Percentiles rank a stretch among this genome's conserved stretches.
Conservation (phyloP, 2,113 vertebrate species). For the Colossoma macropomum region DNA sequence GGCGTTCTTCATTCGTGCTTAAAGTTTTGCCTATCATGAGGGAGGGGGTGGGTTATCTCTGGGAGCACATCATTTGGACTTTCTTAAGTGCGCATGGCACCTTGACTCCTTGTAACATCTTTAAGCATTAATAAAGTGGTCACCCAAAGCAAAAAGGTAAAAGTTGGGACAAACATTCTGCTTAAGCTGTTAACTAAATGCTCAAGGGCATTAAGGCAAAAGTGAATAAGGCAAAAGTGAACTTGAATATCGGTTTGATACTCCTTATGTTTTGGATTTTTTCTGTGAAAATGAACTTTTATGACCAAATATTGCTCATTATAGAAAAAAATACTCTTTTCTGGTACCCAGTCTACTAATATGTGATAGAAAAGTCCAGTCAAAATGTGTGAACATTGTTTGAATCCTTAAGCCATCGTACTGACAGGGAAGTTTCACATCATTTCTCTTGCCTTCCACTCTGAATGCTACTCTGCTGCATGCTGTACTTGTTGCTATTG, state of each 20-base stretch:
- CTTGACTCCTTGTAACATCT: too few species aligned
- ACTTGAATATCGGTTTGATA: not conserved
- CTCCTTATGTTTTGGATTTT: too few species aligned
- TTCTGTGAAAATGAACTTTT: too few species aligned
- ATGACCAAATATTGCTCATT: too few species aligned
- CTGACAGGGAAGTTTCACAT: conserved; percentile 1
- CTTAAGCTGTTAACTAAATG: too few species aligned
- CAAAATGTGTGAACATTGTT: not conserved
- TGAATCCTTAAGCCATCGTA: not conserved
- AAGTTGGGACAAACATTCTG: too few species aligned
- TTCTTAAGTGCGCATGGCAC: not conserved
- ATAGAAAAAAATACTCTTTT: too few species aligned
- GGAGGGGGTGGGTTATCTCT: not conserved
- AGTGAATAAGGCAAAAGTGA: too few species aligned
- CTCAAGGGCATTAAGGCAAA: too few species aligned
- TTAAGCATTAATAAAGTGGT: too few species aligned
- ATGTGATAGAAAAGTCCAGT: not conserved
- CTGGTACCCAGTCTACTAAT: too few species aligned
- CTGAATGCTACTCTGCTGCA: conserved; percentile 25
- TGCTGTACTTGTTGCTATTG: conserved; percentile 12
- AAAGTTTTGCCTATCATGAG: not conserved
- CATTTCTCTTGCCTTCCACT: conserved; percentile 5
- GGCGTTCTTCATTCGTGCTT: not conserved
- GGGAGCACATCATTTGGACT: not conserved
- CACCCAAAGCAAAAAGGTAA: too few species aligned